Percentiles rank a stretch among this genome's conserved stretches.
These are phyloP conservation scores for Chironomus riparius DNA, from an alignment of 2,888 invertebrate species.

Conservation along the genomic window DNA sequence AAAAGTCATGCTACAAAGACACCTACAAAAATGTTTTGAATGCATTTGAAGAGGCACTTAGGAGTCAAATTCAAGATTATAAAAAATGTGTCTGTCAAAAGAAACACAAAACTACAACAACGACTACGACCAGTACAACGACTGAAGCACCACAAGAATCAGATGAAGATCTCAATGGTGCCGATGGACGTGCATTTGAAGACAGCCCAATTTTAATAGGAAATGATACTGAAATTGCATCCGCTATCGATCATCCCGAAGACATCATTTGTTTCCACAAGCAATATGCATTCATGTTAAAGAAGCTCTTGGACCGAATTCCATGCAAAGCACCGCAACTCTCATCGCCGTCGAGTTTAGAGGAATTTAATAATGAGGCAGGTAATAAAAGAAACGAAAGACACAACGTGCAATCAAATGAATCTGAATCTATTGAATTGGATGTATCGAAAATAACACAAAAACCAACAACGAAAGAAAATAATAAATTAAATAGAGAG, in stretches of 20 bases:
- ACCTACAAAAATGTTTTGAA: constrained; percentile 12
- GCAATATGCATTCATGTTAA: constrained; percentile 15
- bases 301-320: constrained; percentile 4
- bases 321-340: not conserved
- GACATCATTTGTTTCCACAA: constrained; percentile 20
- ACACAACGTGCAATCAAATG: not conserved
- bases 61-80: constrained; percentile 14
- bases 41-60: constrained; percentile 19
- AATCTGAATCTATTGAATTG: constrained; percentile 9
- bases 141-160: not conserved
- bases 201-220: not conserved
- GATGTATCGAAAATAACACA: not conserved
- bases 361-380: not conserved
- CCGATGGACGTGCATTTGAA: not conserved
- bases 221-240: not conserved
- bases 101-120: constrained; percentile 6
- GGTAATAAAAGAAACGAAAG: not conserved
- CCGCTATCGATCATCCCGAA: not conserved
- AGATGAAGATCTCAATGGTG: not conserved
- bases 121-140: not conserved
- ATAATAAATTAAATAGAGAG: not conserved
- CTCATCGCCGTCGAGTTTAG: not conserved
- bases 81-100: constrained; percentile 22
- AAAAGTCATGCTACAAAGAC: constrained; percentile 13
- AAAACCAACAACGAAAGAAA: not conserved